These are phyloP conservation scores for Tetragonisca angustula DNA, from an alignment of 2,888 invertebrate genomes.

Conservation along the genomic window DNA sequence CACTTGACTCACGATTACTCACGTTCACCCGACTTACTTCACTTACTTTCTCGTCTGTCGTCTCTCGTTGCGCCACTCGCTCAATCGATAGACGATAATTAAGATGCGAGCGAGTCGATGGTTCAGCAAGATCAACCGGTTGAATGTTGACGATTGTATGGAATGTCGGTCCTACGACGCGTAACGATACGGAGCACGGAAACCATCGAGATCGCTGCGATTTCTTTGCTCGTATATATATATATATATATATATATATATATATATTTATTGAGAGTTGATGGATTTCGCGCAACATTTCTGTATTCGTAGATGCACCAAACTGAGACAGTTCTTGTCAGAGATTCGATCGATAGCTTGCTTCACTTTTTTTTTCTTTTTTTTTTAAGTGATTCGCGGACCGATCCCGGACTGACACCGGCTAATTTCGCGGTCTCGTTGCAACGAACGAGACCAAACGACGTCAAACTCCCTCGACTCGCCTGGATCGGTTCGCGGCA, in stretches of 20 bases:
- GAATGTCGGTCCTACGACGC: neutral
- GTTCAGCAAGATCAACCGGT: neutral
- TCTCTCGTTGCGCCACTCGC: conserved; percentile 53
- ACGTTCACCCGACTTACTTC: conserved; percentile 26
- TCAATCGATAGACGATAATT: conserved; percentile 59
- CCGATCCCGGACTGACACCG: conserved; percentile 29
- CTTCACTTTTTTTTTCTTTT: conserved; percentile 8
- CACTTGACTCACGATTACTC: conserved; percentile 36
- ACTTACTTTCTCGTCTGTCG: conserved; percentile 16
- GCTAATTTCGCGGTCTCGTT: neutral
- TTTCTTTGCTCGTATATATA: conserved; percentile 43
- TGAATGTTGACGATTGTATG: neutral
- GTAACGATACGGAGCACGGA: neutral
- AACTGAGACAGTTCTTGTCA: conserved; percentile 39
- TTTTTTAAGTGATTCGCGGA: neutral
- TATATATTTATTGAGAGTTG: conserved; percentile 9
- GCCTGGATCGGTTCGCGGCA: conserved; percentile 24
- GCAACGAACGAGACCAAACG: neutral
- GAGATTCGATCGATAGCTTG: conserved; percentile 56
- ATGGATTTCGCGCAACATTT: conserved; percentile 45
- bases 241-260: no score
- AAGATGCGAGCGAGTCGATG: conserved; percentile 41
- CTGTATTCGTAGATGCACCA: conserved; percentile 56
- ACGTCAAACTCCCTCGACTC: neutral
- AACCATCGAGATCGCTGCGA: conserved; percentile 48